Evolutionary conservation across 2,888 invertebrate species (phyloP).

Genomic region (Linyphia triangularis): DNA sequence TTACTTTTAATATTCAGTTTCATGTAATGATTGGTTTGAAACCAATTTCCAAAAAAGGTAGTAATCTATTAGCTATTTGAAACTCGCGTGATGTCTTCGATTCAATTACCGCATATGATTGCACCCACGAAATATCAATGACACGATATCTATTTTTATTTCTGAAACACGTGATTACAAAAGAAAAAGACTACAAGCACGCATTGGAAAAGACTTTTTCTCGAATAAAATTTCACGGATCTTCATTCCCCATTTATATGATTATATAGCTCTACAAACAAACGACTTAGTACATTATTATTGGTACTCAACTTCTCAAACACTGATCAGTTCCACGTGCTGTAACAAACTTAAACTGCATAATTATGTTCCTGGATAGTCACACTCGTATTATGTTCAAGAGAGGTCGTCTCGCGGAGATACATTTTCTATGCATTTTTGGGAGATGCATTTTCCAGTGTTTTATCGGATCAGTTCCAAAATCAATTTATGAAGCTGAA

Average conservation of each 20-base stretch:
- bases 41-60: background rate
- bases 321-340: too few species aligned
- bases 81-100: slow-evolving; percentile 31
- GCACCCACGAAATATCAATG: background rate
- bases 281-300: slow-evolving; percentile 12
- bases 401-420: too few species aligned
- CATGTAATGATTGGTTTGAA: background rate
- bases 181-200: background rate
- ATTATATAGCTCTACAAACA: slow-evolving; percentile 1
- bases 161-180: background rate
- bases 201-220: background rate
- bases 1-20: background rate
- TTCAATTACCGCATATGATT: slow-evolving; percentile 28
- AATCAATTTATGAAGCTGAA: too few species aligned
- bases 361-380: too few species aligned
- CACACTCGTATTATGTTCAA: too few species aligned
- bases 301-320: too few species aligned
- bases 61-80: background rate
- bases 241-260: slow-evolving; percentile 4
- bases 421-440: too few species aligned
- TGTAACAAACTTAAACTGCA: too few species aligned
- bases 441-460: too few species aligned
- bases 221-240: background rate
- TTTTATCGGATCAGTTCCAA: too few species aligned
- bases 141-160: background rate